Evolutionary conservation across 2,888 invertebrate species (phyloP).

Genomic region (Thymelicus sylvestris): DNA sequence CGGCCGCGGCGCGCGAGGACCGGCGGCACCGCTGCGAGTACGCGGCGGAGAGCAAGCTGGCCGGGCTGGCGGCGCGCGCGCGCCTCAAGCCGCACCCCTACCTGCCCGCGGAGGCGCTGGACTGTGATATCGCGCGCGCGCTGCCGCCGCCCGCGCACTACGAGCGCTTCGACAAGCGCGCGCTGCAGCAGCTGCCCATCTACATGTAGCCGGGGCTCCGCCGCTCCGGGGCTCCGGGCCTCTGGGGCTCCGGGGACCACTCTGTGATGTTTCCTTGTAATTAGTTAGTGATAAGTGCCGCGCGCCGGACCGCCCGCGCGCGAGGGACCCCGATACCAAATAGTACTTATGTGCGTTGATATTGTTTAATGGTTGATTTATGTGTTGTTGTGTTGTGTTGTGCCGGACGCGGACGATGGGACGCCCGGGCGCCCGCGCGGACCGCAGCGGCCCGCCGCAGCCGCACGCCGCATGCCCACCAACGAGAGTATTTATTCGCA

Average conservation of each 20-base stretch:
- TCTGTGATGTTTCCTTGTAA: constrained; percentile 78
- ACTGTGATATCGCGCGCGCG: constrained; percentile 78
- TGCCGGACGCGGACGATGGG: constrained; percentile 54
- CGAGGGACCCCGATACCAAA: constrained; percentile 74
- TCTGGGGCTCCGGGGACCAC: constrained; percentile 44
- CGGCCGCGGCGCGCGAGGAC: constrained; percentile 53
- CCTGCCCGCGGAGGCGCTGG: constrained; percentile 54
- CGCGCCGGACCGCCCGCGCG: constrained; percentile 46
- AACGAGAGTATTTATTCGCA: constrained; percentile 78
- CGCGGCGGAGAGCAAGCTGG: constrained; percentile 44
- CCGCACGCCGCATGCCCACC: constrained; percentile 58
- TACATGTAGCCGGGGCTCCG: constrained; percentile 72
- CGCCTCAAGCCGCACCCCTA: constrained; percentile 57
- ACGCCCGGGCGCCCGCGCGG: constrained; percentile 41
- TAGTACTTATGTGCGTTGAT: constrained; percentile 78
- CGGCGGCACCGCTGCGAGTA: constrained; percentile 61
- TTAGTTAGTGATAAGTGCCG: constrained; percentile 73
- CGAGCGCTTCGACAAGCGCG: constrained; percentile 81
- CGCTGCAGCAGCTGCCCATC: constrained; percentile 82
- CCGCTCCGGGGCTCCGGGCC: too few relatives aligned
- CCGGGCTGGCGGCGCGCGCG: constrained; percentile 49
- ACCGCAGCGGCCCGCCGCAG: constrained; percentile 45
- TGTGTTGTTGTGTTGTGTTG: constrained; percentile 73
- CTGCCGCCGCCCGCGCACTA: constrained; percentile 70
- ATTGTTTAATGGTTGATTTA: constrained; percentile 76